Evolutionary conservation across 2,113 vertebrate genomes (phyloP), one percentile per base, ranked within the genome.

Genomic region (Circaetus gallicus): DNA sequence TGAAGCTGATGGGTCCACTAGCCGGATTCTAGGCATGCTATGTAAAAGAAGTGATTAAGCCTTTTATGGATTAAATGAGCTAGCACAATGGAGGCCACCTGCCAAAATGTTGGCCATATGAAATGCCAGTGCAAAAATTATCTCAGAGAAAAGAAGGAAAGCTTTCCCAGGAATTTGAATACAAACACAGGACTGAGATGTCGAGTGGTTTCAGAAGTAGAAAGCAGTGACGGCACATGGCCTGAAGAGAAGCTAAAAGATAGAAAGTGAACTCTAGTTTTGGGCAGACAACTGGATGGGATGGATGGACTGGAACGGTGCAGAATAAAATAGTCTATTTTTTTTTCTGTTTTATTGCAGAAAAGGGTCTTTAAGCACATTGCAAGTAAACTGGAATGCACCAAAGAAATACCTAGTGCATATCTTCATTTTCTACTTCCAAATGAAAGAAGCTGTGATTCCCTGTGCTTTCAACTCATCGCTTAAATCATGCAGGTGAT

Each of bases 11-110:
- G 74, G 50, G 63, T 78, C 70, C 65, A 40, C 65, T 49, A 62
- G 59, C 55, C 1, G 4, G 70, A 87, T 78, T 78, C 78, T 77
- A 85, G 78, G 77, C 69, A 43, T 62, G 36, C 19, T 43, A 66
- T 73, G 77, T 40, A 87, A 93, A 96, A 93, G 19, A 86, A 93
- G 31, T 84, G 82, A 87, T 93, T 82, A 78, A 92, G 85, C 55
- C 78, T 95, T 90, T 93, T 70, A 78, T 56, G 70, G 55, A 70
- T 92, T 87, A 93, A 93, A 90, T 0, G 5, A 90, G 50, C 42
- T 74, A 90, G 70, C 73, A 85, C 77, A 95, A 92, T 58, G 66
- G 59, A 78, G 34, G 24, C 88, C 82, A 87, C 91, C 91, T 96
- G 94, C 70, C 73, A 86, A 84, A 81, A 59, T 36, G 55, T 61